Conservation (phyloP, 2,113 vertebrate species). For the Octodon degus region DNA sequence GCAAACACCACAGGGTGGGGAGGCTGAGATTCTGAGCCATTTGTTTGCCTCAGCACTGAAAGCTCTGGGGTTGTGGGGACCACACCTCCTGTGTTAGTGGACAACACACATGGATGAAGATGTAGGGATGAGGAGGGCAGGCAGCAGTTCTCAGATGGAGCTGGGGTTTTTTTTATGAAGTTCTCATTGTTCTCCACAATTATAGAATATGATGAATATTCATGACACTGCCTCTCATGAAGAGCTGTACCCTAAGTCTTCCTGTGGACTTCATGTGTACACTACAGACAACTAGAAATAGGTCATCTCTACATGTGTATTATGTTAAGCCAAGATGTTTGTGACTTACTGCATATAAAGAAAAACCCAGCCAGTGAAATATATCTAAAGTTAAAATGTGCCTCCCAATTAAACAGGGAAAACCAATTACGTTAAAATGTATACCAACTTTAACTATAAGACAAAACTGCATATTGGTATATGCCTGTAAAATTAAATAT, state of each 20-base stretch:
- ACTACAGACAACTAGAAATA: neutral
- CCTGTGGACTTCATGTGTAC: neutral
- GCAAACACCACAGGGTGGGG: conserved; percentile 57
- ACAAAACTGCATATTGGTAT: neutral
- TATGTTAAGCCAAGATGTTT: neutral
- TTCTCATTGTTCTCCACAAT: neutral
- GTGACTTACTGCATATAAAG: neutral
- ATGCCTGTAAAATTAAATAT: conserved; percentile 7
- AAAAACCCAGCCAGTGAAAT: neutral
- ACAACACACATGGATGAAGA: neutral
- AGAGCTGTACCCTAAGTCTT: neutral
- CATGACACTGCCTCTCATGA: neutral
- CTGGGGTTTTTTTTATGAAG: neutral
- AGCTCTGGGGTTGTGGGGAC: conserved; percentile 13
- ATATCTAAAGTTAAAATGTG: neutral
- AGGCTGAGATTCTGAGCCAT: neutral
- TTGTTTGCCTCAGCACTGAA: neutral
- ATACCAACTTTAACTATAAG: neutral
- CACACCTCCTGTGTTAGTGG: neutral
- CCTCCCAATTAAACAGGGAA: conserved; percentile 37
- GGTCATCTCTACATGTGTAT: too few relatives aligned
- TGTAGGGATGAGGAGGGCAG: rapidly evolving
- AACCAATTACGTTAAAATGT: neutral
- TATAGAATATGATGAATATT: conserved; percentile 28
- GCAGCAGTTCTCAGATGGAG: neutral